Evolutionary conservation across 2,888 invertebrate genomes (phyloP).

Genomic region (Polyommatus icarus): DNA sequence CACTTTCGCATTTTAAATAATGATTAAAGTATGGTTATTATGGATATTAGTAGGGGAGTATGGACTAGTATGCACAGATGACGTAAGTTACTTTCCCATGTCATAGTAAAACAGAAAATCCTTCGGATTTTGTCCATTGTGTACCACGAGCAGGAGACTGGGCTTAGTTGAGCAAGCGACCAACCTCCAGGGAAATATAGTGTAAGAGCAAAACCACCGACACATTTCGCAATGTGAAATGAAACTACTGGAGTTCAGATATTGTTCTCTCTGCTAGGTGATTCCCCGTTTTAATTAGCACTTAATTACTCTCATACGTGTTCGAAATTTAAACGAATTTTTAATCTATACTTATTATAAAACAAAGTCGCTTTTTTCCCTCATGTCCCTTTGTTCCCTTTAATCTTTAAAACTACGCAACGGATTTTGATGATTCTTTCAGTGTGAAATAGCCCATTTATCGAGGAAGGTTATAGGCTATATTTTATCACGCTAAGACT

Average conservation of each 20-base stretch:
- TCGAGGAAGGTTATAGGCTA: too few species aligned
- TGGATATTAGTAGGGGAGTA: too few species aligned
- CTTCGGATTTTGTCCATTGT: neutral
- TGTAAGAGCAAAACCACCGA: slow-evolving; percentile 23
- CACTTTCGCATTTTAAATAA: too few species aligned
- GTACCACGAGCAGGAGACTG: neutral
- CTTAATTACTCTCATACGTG: slow-evolving; percentile 13
- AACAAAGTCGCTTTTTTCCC: too few species aligned
- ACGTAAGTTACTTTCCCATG: neutral
- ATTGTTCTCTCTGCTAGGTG: slow-evolving; percentile 4
- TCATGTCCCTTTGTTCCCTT: too few species aligned
- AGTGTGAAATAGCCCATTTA: too few species aligned
- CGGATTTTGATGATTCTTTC: too few species aligned
- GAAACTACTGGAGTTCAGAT: slow-evolving; percentile 25
- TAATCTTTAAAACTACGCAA: too few species aligned
- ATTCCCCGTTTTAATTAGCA: slow-evolving; percentile 21
- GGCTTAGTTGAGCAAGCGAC: slow-evolving; percentile 11
- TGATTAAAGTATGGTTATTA: too few species aligned
- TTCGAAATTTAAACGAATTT: neutral
- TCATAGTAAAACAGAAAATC: neutral
- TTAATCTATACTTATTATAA: too few species aligned
- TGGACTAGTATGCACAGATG: too few species aligned
- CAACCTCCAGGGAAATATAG: slow-evolving; percentile 23
- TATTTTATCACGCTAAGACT: too few species aligned
- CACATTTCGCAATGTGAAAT: slow-evolving; percentile 23